Conservation (phyloP, 2,797 vertebrate species). For the Mallotus villosus region DNA sequence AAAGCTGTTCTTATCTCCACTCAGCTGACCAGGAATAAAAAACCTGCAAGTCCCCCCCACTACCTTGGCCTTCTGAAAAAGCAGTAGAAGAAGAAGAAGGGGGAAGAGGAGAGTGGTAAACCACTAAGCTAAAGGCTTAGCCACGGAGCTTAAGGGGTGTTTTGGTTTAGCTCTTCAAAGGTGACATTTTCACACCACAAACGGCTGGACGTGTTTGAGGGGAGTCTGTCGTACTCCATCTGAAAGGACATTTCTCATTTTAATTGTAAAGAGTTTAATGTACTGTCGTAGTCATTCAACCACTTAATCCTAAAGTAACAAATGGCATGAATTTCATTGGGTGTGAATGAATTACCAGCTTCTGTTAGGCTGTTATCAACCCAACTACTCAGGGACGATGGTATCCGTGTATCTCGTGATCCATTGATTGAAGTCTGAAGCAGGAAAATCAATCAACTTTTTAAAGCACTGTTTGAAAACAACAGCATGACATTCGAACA, state of each 20-base stretch:
- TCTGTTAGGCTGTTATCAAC: too few species aligned
- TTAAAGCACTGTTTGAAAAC: neutral
- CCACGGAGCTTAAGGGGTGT: conserved; percentile 43
- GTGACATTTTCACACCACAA: conserved; percentile 40
- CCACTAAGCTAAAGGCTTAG: conserved; percentile 58
- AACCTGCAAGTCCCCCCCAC: conserved; percentile 38
- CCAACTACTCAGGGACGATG: too few species aligned
- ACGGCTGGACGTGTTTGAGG: conserved; percentile 4
- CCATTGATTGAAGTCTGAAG: too few species aligned
- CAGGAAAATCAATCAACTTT: neutral
- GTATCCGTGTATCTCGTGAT: too few species aligned
- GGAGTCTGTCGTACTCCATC: neutral
- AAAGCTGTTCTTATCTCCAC: conserved; percentile 60
- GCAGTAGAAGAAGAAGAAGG: conserved; percentile 28
- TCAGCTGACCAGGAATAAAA: conserved; percentile 54
- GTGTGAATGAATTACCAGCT: too few species aligned
- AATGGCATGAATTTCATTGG: neutral
- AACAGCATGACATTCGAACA: too few species aligned
- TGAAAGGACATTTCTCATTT: neutral
- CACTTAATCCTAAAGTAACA: neutral
- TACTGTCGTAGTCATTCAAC: neutral
- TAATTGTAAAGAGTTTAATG: conserved; percentile 1
- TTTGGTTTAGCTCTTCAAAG: conserved; percentile 41
- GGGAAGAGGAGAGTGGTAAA: conserved; percentile 11
- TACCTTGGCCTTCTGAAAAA: conserved; percentile 45